These are phyloP conservation scores for Metaphire vulgaris DNA, from an alignment of 1,140 invertebrate genomes.

Conservation along the genomic window DNA sequence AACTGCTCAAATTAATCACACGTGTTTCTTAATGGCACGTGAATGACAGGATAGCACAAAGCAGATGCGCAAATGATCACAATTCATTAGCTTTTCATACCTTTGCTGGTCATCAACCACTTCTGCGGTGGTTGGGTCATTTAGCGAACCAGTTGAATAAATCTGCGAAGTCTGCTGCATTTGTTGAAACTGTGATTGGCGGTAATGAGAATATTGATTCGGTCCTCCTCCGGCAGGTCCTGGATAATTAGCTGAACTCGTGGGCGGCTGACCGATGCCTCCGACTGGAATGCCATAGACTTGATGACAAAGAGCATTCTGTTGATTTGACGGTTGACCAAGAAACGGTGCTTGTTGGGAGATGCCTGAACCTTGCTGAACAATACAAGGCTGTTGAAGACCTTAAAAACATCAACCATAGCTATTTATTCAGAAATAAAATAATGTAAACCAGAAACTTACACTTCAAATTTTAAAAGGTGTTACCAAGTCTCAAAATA, in stretches of 20 bases:
- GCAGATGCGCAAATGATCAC: too few relatives aligned
- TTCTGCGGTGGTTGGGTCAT: not conserved
- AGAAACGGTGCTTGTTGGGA: not conserved
- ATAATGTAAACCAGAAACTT: too few relatives aligned
- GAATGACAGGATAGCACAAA: too few relatives aligned
- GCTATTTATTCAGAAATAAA: too few relatives aligned
- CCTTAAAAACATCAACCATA: too few relatives aligned
- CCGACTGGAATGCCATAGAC: conserved; percentile 8
- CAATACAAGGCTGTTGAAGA: not conserved
- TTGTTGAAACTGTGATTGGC: conserved; percentile 27
- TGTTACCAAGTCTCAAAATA: too few relatives aligned
- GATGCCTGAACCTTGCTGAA: not conserved
- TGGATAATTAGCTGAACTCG: conserved; percentile 17
- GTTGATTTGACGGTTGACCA: not conserved
- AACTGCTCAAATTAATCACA: too few relatives aligned
- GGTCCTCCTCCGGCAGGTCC: conserved; percentile 13
- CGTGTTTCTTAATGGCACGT: too few relatives aligned
- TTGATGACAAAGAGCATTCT: not conserved
- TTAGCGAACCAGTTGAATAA: not conserved
- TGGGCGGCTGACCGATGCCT: conserved; percentile 17
- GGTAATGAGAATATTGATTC: conserved; percentile 25
- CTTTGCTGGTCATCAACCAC: not conserved
- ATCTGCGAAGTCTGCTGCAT: conserved; percentile 7
- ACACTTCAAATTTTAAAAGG: too few relatives aligned
- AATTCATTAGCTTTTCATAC: too few relatives aligned